A percentile compares a stretch with the other conserved stretches of the same genome.
phyloP scores from a whole-genome alignment of 2,888 invertebrate genomes.

The Harmothoe impar region DNA sequence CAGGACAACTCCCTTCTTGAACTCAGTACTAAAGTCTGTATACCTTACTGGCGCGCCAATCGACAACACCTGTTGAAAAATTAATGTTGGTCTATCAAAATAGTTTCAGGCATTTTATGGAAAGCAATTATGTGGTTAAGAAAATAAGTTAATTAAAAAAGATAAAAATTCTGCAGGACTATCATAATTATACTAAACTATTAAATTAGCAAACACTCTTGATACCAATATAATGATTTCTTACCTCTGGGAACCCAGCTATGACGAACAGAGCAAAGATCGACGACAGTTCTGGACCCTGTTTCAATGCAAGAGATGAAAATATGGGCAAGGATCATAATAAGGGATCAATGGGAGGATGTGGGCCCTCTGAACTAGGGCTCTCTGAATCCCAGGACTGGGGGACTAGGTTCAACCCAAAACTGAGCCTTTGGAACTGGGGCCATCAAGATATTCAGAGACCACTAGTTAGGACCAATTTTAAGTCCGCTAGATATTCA shows the following conservation, averaged over 20 bases:
- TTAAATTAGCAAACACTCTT: too few species aligned
- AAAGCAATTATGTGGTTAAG: background rate
- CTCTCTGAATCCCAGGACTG: too few species aligned
- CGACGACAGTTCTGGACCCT: slow-evolving; percentile 78
- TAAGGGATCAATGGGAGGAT: too few species aligned
- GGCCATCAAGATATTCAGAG: too few species aligned
- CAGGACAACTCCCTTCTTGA: slow-evolving; percentile 79
- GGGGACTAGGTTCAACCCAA: too few species aligned
- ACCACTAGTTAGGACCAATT: too few species aligned
- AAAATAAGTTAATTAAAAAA: background rate
- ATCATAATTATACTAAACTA: too few species aligned
- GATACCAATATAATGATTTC: too few species aligned
- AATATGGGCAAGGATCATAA: too few species aligned
- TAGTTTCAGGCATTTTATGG: background rate
- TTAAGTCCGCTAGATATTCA: too few species aligned
- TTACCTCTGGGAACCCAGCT: slow-evolving; percentile 82
- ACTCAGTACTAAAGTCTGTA: slow-evolving; percentile 76
- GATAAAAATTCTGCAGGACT: background rate
- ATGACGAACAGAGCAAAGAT: slow-evolving; percentile 82
- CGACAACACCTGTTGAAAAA: slow-evolving; percentile 76
- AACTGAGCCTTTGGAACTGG: too few species aligned
- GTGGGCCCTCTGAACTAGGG: too few species aligned
- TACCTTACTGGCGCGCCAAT: slow-evolving; percentile 80
- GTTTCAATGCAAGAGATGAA: slow-evolving; percentile 63
- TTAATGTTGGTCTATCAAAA: background rate